Evolutionary conservation across 2,797 vertebrate species (phyloP).

Genomic region (Sarcoramphus papa): DNA sequence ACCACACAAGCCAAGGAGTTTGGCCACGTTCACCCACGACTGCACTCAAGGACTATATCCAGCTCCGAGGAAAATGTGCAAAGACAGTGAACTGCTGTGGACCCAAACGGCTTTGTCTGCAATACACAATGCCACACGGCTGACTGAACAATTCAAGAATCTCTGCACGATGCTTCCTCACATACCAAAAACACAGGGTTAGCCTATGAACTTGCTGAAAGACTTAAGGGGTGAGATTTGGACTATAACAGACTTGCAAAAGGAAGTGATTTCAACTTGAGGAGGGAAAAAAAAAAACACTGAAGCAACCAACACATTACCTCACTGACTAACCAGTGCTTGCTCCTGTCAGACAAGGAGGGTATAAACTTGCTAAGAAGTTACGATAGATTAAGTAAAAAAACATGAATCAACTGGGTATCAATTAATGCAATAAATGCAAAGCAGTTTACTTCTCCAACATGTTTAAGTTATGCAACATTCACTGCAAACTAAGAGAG

Average conservation of each 20-base stretch:
- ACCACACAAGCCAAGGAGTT: not conserved
- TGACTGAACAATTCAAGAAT: not conserved
- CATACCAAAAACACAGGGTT: not conserved
- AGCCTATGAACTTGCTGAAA: not conserved
- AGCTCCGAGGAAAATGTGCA: not conserved
- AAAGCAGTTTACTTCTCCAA: not conserved
- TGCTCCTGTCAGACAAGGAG: not conserved
- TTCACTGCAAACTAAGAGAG: not conserved
- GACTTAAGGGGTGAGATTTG: not conserved
- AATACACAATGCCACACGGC: not conserved
- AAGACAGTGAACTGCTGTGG: not conserved
- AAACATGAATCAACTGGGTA: fast-evolving
- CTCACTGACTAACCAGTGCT: not conserved
- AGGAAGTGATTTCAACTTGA: not conserved
- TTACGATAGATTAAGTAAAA: not conserved
- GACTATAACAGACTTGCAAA: not conserved
- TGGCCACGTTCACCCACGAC: not conserved
- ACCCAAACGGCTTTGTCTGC: not conserved
- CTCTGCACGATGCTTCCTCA: not conserved
- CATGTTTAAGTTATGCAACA: fast-evolving
- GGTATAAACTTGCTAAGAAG: not conserved
- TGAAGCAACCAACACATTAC: not conserved
- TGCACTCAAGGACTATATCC: not conserved
- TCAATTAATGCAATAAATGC: not conserved
- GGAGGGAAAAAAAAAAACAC: not conserved